These are phyloP conservation scores for Eumaeus atala DNA, from an alignment of 1,140 invertebrate species.

Conservation along the genomic window DNA sequence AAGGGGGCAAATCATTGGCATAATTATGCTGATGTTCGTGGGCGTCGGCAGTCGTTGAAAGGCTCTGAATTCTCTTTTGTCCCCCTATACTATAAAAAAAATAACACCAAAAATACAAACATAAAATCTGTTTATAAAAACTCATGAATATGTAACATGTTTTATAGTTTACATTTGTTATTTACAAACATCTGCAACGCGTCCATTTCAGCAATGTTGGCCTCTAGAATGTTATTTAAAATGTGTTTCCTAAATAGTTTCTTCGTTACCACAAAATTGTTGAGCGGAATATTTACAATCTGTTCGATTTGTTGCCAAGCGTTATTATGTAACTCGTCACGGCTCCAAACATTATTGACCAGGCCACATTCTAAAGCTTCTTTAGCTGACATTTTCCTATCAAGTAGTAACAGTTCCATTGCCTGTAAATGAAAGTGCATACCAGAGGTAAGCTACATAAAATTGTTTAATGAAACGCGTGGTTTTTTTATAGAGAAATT, in stretches of 20 bases:
- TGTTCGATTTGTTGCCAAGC: slow-evolving; percentile 75
- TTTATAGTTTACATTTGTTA: no score
- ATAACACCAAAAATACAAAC: no score
- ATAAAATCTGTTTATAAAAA: no score
- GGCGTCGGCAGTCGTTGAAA: no score
- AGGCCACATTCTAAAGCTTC: slow-evolving; percentile 84
- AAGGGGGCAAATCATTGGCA: no score
- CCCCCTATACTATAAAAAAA: no score
- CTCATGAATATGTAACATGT: no score
- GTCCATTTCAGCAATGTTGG: slow-evolving; percentile 44
- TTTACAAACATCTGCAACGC: slow-evolving; percentile 23
- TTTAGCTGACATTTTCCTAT: slow-evolving; percentile 83
- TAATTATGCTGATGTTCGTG: no score
- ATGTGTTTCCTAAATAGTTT: slow-evolving; percentile 38
- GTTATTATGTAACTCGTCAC: slow-evolving; percentile 75
- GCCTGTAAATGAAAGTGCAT: slow-evolving; percentile 76
- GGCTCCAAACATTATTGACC: slow-evolving; percentile 79
- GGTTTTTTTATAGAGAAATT: no score
- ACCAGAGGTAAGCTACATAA: slow-evolving; percentile 12
- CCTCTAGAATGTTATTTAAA: slow-evolving; percentile 36
- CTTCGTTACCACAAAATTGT: slow-evolving; percentile 39
- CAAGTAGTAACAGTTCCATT: slow-evolving; percentile 86
- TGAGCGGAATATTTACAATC: slow-evolving; percentile 62
- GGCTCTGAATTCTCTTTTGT: no score
- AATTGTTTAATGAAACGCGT: background rate